Evolutionary conservation across 2,797 vertebrate species (phyloP).

Genomic region (Malurus splendens): DNA sequence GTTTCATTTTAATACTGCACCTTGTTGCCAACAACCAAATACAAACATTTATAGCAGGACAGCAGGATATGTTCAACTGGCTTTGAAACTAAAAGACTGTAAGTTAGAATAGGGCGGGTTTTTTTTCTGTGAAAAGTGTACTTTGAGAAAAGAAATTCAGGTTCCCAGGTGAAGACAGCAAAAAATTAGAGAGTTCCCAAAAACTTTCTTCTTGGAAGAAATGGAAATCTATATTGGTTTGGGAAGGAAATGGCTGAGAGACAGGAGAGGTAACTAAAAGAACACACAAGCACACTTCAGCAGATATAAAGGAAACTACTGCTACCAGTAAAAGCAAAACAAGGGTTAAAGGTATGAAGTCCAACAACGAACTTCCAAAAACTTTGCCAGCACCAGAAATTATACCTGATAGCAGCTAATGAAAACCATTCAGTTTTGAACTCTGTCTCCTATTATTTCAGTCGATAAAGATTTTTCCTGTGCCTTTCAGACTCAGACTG

Average conservation of each 20-base stretch:
- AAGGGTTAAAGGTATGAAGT: constrained; percentile 23
- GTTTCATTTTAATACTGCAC: neutral
- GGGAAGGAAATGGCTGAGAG: neutral
- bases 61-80: neutral
- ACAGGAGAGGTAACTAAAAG: neutral
- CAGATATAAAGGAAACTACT: neutral
- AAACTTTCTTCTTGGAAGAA: neutral
- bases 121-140: neutral
- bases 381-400: neutral
- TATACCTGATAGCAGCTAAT: neutral
- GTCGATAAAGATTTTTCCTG: neutral
- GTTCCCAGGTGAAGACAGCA: neutral
- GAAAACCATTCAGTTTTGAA: neutral
- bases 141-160: neutral
- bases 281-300: neutral
- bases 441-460: neutral
- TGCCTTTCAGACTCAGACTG: neutral
- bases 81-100: neutral
- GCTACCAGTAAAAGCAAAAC: neutral
- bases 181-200: neutral
- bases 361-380: neutral
- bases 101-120: neutral
- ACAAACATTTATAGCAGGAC: neutral
- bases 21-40: neutral
- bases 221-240: neutral